Percentiles rank a stretch among this genome's conserved stretches.
phyloP scores from a whole-genome alignment of 2,888 invertebrate genomes.

The Leptinotarsa rubiginosa region DNA sequence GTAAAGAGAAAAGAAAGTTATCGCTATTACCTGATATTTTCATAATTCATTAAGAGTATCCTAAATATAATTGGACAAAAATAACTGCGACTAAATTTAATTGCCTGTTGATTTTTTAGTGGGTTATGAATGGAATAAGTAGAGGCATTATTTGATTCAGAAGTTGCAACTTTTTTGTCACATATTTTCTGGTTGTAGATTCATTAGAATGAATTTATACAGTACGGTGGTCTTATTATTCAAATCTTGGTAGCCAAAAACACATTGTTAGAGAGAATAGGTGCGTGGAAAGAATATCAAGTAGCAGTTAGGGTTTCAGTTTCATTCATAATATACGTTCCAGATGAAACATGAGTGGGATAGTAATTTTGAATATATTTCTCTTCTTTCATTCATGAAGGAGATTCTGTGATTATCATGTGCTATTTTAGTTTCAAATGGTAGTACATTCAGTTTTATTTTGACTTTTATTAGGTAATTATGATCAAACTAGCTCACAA shows the following conservation, averaged over 20 bases:
- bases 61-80: slow-evolving; percentile 53
- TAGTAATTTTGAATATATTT: slow-evolving; percentile 31
- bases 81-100: slow-evolving; percentile 53
- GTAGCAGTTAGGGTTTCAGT: slow-evolving; percentile 31
- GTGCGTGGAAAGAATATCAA: slow-evolving; percentile 45
- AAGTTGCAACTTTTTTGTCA: slow-evolving; percentile 42
- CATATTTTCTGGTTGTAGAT: slow-evolving; percentile 44
- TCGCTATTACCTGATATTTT: slow-evolving; percentile 50
- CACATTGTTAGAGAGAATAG: slow-evolving; percentile 53
- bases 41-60: slow-evolving; percentile 52
- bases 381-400: slow-evolving; percentile 33
- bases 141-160: slow-evolving; percentile 35
- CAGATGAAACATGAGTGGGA: slow-evolving; percentile 37
- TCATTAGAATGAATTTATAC: slow-evolving; percentile 55
- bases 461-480: too few species aligned
- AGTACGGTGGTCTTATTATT: slow-evolving; percentile 50
- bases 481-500: too few species aligned
- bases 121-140: slow-evolving; percentile 52
- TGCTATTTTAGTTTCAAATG: background rate
- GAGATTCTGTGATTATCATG: slow-evolving; percentile 23
- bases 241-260: slow-evolving; percentile 51
- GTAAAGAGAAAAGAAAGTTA: slow-evolving; percentile 47
- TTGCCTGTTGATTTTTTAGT: slow-evolving; percentile 52
- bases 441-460: too few species aligned
- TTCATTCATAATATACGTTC: slow-evolving; percentile 46